Evolutionary conservation across 2,888 invertebrate species (phyloP).

Genomic region (Creontiades dilutus): DNA sequence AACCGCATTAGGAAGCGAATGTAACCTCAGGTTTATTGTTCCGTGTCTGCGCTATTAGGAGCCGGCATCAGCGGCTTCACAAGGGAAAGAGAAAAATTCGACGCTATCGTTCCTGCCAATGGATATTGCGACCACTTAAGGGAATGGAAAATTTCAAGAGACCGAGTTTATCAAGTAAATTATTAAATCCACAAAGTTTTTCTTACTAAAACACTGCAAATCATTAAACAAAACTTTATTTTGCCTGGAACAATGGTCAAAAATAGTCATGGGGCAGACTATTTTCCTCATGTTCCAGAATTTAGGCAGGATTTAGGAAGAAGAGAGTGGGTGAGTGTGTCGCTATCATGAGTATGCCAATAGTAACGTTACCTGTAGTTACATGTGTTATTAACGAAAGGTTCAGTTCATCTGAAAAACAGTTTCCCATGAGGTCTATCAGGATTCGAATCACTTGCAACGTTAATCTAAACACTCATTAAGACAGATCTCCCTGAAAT

Average conservation of each 20-base stretch:
- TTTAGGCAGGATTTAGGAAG: no score
- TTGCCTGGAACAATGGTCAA: no score
- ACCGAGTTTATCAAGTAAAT: no score
- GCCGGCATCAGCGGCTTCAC: not conserved
- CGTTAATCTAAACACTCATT: slow-evolving; percentile 22
- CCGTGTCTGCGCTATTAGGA: slow-evolving; percentile 17
- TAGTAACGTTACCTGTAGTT: not conserved
- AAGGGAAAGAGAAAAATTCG: not conserved
- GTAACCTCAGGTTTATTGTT: slow-evolving; percentile 43
- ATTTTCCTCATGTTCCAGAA: no score
- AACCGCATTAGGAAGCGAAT: slow-evolving; percentile 33
- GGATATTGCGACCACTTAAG: no score
- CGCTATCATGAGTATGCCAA: not conserved
- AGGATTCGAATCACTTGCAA: not conserved
- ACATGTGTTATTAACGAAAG: not conserved
- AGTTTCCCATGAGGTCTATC: not conserved
- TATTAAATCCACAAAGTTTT: no score
- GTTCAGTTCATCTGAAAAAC: not conserved
- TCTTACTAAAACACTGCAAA: no score
- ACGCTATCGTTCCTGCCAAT: no score
- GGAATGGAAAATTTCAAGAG: no score
- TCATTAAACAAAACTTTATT: no score
- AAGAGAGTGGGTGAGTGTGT: no score
- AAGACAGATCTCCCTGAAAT: slow-evolving; percentile 22
- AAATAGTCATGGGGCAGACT: no score